Percentiles rank a stretch among this genome's conserved stretches.
These are phyloP conservation scores for Macrobrachium nipponense DNA, from an alignment of 1,140 invertebrate species.

Conservation along the genomic window DNA sequence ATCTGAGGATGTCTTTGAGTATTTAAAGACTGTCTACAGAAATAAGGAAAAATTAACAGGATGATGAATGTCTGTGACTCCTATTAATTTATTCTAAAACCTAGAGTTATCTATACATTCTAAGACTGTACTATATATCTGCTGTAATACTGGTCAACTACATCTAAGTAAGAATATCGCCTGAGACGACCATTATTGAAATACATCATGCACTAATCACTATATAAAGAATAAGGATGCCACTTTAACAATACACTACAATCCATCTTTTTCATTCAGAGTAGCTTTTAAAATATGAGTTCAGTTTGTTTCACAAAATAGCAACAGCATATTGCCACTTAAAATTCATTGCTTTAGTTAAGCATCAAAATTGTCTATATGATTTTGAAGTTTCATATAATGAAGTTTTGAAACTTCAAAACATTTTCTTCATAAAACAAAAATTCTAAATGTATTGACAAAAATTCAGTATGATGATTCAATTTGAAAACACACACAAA, in stretches of 20 bases:
- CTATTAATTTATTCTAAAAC: neutral
- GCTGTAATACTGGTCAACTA: constrained; percentile 31
- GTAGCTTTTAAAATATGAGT: constrained; percentile 25
- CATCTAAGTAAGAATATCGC: constrained; percentile 33
- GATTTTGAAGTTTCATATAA: constrained; percentile 42
- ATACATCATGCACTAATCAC: constrained; percentile 49
- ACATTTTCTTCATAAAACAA: neutral
- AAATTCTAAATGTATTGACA: constrained; percentile 10
- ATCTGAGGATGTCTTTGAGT: too few relatives aligned
- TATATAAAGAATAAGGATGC: constrained; percentile 42
- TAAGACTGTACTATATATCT: constrained; percentile 20
- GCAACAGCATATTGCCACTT: constrained; percentile 4
- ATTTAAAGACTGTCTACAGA: too few relatives aligned
- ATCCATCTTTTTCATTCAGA: constrained; percentile 28
- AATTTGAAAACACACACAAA: neutral
- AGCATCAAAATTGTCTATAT: constrained; percentile 20
- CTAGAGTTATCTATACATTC: constrained; percentile 10
- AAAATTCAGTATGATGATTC: constrained; percentile 19
- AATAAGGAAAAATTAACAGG: too few relatives aligned
- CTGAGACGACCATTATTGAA: constrained; percentile 8
- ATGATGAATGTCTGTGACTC: too few relatives aligned
- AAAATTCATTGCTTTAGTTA: constrained; percentile 11
- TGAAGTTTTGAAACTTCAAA: constrained; percentile 41
- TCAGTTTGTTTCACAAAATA: constrained; percentile 19
- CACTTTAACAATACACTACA: constrained; percentile 49